phyloP scores from a whole-genome alignment of 2,113 vertebrate species.

The Lanius ludovicianus region DNA sequence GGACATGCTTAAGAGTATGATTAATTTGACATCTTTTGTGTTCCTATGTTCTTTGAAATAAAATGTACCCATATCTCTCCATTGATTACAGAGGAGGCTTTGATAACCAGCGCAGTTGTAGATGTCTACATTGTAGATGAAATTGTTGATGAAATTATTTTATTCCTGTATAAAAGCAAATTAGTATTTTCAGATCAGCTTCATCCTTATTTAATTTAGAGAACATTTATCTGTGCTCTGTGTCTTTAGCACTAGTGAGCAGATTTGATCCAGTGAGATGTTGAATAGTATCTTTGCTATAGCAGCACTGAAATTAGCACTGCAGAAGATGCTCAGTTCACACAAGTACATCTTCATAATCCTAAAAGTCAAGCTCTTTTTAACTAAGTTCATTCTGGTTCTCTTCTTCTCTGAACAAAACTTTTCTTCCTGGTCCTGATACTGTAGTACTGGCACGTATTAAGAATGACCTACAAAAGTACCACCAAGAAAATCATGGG shows the following conservation, averaged over 20 bases:
- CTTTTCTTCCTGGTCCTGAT: slow-evolving; percentile 1
- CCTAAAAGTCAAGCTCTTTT: neutral
- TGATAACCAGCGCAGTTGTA: neutral
- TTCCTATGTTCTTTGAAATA: neutral
- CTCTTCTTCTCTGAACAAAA: neutral
- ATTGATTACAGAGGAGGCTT: neutral
- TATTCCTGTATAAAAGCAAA: neutral
- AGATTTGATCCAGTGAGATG: neutral
- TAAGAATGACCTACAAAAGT: slow-evolving; percentile 76
- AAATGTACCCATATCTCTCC: fast-evolving
- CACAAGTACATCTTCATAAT: neutral
- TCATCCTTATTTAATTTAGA: neutral
- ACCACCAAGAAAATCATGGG: slow-evolving; percentile 73
- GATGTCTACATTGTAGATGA: neutral
- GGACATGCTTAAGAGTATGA: neutral
- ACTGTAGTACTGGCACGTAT: slow-evolving; percentile 82
- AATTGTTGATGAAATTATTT: neutral
- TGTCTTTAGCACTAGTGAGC: neutral
- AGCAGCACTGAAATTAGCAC: neutral
- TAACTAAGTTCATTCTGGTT: neutral
- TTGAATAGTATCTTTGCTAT: neutral
- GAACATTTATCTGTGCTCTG: neutral
- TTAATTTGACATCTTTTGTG: neutral
- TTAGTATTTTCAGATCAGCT: neutral
- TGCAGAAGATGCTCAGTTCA: neutral